A percentile compares a stretch with the other conserved stretches of the same genome.
phyloP scores from a whole-genome alignment of 1,140 invertebrate species.

The Oscheius sp. region DNA sequence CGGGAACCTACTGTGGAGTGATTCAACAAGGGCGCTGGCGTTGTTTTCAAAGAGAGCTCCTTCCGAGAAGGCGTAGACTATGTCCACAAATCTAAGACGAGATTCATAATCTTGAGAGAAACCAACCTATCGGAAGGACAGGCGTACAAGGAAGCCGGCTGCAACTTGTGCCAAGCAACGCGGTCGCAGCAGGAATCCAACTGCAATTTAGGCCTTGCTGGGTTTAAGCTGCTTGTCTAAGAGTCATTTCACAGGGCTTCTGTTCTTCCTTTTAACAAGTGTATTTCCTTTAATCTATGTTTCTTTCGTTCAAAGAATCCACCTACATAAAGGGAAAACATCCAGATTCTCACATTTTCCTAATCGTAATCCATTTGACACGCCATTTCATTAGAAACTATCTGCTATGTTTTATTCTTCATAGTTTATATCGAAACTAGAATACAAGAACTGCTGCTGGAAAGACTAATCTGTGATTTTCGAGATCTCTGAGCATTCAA shows the following conservation, averaged over 20 bases:
- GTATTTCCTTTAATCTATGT: background rate
- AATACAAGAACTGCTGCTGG: no score
- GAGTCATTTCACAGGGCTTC: background rate
- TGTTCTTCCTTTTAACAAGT: background rate
- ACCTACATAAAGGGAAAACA: background rate
- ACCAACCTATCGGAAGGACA: background rate
- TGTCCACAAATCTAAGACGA: conserved; percentile 4
- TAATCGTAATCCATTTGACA: no score
- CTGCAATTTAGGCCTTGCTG: background rate
- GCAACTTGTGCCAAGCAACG: background rate
- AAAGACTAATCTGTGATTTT: no score
- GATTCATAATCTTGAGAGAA: background rate
- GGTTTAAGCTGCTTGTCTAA: background rate
- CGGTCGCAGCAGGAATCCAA: conserved; percentile 13
- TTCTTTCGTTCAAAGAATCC: background rate
- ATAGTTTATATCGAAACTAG: no score
- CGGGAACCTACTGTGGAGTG: background rate
- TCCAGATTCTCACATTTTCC: background rate
- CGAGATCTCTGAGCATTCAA: no score
- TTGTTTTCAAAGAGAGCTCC: conserved; percentile 10
- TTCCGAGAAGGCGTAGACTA: conserved; percentile 7
- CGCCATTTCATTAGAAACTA: no score
- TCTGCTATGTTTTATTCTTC: no score
- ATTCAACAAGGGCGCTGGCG: background rate
- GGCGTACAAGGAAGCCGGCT: background rate